phyloP scores from a whole-genome alignment of 2,113 vertebrate genomes.

The Thalassarche chlororhynchos region DNA sequence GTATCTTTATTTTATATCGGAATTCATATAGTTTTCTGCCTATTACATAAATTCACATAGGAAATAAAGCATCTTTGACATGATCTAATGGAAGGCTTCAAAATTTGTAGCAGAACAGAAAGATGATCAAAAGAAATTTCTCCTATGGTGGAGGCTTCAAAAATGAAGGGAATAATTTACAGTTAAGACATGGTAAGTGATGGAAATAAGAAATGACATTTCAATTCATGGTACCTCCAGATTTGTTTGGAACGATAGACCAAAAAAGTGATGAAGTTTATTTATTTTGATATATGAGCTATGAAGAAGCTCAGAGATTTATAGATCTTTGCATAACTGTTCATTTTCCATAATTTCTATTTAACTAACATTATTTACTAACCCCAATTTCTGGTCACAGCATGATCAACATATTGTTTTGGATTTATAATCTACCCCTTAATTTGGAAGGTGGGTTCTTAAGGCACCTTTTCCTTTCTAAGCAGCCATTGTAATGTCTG shows the following conservation, averaged over 20 bases:
- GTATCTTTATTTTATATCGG: not conserved
- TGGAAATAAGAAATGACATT: conserved; percentile 35
- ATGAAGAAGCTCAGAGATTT: not conserved
- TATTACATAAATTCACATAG: not conserved
- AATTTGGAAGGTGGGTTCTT: not conserved
- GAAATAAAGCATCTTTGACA: conserved; percentile 51
- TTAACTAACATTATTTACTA: not conserved
- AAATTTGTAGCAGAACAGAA: conserved; percentile 5
- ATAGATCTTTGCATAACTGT: not conserved
- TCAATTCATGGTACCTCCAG: not conserved
- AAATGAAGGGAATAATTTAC: conserved; percentile 29
- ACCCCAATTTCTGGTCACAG: not conserved
- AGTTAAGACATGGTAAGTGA: conserved; percentile 18
- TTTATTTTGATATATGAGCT: not conserved
- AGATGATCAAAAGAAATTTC: conserved; percentile 42
- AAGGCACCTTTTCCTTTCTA: not conserved
- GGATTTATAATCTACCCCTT: not conserved
- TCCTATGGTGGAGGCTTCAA: not conserved
- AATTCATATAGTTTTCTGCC: conserved; percentile 7
- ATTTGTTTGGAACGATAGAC: not conserved
- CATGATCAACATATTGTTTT: not conserved
- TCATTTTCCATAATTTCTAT: not conserved
- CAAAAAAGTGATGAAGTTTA: not conserved
- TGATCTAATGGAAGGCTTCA: conserved; percentile 55
- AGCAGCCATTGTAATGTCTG: not conserved